Base-by-base conservation (phyloP, 1,140 invertebrate species). In the Temnothorax curvispinosus region DNA sequence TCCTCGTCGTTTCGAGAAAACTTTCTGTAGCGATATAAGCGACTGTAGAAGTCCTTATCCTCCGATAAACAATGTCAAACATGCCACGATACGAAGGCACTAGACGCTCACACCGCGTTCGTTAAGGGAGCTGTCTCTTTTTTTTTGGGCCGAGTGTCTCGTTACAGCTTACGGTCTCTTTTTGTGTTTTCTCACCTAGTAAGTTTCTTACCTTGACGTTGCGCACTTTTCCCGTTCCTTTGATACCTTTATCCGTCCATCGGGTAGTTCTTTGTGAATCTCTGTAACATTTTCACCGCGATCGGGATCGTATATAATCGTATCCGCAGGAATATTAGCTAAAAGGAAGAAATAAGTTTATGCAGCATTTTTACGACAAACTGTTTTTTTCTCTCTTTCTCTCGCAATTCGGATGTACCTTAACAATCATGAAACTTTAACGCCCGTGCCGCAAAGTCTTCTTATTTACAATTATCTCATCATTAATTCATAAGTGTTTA, bases 61-160 rank as follows among this genome's bases (percentile, higher is more conserved):
- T 58, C 54, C 78, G 87, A 89, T 90, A 90, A 90, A 91, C 90
- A 90, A 91, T 90, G 87, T 90, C 87, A 87, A 85, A 85, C 89
- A 85, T 90, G 78, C 69, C 82, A 64, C 80, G 84, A 56, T 62
- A 82, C 72, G 74, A 85, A 35, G 89, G 85, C 60, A 76, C 65
- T 67, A 50, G 13, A 77, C 69, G 81, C 81, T 90, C 85, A 85
- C 84, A 87, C 74, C 50, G 85, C 78, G 78, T 81, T 91, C 85
- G 89, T 91, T 90, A 90, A 91, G 67, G 84, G 69, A 35, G 75
- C 81, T 47, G 7, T 50, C 38, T 50, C 35, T 32, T 7, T 9
- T 7, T 9, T 15, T 47, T 54, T 64, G 38, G 86, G 80, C 75
- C 88, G 88, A 85, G 60, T 62, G 50, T 62, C 65, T 75, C 32